Percentiles rank a stretch among this genome's conserved stretches.
These are phyloP conservation scores for Nycticryphes semicollaris DNA, from an alignment of 2,113 vertebrate species.

Conservation along the genomic window DNA sequence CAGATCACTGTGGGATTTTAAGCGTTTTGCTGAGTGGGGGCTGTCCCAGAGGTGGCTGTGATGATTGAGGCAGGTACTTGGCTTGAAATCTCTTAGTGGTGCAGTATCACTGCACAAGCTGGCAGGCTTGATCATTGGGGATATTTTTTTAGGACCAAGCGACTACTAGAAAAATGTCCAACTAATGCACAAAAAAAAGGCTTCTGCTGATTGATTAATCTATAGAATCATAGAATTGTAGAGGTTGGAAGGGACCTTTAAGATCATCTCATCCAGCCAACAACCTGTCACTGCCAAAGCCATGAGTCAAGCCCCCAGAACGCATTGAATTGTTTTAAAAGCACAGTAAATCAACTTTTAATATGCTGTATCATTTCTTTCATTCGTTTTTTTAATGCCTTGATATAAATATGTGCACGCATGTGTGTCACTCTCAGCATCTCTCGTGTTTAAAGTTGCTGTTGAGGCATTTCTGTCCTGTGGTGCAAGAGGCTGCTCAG, in stretches of 20 bases:
- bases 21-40: accelerated
- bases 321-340: background rate
- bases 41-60: background rate
- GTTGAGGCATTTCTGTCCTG: background rate
- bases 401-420: accelerated
- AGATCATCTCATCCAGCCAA: too few relatives aligned
- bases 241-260: too few relatives aligned
- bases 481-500: background rate
- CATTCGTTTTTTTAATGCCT: background rate
- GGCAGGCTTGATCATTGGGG: background rate
- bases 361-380: background rate
- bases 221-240: too few relatives aligned
- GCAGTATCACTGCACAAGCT: background rate
- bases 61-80: background rate
- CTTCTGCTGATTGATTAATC: background rate
- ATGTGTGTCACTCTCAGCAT: background rate
- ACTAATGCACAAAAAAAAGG: background rate
- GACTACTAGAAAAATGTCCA: background rate
- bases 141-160: background rate
- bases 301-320: background rate
- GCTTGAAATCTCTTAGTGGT: background rate
- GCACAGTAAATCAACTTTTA: background rate
- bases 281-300: too few relatives aligned
- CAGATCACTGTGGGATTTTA: background rate
- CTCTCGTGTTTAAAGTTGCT: background rate